phyloP scores from a whole-genome alignment of 2,113 vertebrate species.

The Hippopotamus amphibius region DNA sequence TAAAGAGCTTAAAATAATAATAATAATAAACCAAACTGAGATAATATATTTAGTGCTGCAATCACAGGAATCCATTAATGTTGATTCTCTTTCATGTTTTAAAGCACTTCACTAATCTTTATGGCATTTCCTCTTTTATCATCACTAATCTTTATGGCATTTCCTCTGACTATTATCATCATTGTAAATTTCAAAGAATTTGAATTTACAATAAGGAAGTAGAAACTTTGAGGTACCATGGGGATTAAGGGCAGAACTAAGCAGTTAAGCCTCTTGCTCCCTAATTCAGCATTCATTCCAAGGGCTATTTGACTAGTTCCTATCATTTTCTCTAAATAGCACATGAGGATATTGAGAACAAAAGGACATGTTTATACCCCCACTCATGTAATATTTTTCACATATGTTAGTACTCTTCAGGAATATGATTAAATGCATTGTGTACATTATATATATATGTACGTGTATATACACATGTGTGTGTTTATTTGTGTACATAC shows the following conservation, averaged over 20 bases:
- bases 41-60: not conserved
- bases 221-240: not conserved
- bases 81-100: not conserved
- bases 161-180: not conserved
- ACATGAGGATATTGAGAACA: not conserved
- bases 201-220: slow-evolving; percentile 5
- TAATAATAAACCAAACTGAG: not conserved
- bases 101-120: not conserved
- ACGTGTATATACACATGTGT: not conserved
- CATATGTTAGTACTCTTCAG: not conserved
- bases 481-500: not conserved
- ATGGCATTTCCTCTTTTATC: not conserved
- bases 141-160: not conserved
- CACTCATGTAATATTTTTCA: not conserved
- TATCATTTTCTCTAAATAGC: not conserved
- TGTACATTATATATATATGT: not conserved
- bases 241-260: slow-evolving; percentile 37
- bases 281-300: not conserved
- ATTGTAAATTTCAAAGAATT: too few relatives aligned
- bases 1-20: not conserved
- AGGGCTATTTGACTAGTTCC: not conserved
- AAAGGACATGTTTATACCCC: not conserved
- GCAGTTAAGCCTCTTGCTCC: not conserved
- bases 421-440: not conserved
- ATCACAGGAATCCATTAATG: not conserved